Conservation (phyloP, 2,113 vertebrate genomes). For the Macrotus californicus region DNA sequence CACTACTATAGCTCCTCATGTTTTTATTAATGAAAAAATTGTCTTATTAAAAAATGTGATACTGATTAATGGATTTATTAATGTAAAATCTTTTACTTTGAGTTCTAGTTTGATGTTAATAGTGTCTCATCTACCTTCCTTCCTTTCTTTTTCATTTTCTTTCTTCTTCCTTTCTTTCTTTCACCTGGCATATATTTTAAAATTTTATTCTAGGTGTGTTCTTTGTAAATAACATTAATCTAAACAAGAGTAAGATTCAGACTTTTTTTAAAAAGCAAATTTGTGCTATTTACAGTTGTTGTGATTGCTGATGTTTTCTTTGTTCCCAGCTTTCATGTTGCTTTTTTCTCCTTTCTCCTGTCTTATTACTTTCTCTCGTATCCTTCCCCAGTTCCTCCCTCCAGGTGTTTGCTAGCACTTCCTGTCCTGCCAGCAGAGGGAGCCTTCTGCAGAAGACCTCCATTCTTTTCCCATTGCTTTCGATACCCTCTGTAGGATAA, state of each 20-base stretch:
- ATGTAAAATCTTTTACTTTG: not conserved
- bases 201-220: not conserved
- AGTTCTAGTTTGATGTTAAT: not conserved
- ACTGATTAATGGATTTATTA: not conserved
- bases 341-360: not conserved
- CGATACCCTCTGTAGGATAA: not conserved
- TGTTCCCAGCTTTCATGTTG: not conserved
- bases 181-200: not conserved
- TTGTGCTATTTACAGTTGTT: not conserved
- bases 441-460: not conserved
- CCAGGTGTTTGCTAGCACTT: not conserved
- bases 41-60: not conserved
- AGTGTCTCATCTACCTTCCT: not conserved
- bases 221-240: not conserved
- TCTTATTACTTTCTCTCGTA: not conserved
- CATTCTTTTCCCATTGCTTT: not conserved
- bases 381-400: not conserved
- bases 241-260: not conserved
- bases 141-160: too few species aligned
- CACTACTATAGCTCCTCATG: not conserved
- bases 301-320: not conserved
- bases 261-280: not conserved
- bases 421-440: not conserved
- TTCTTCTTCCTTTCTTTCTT: not conserved
- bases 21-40: not conserved